Base-by-base conservation (phyloP, 2,113 vertebrate species). In the Columba livia region DNA sequence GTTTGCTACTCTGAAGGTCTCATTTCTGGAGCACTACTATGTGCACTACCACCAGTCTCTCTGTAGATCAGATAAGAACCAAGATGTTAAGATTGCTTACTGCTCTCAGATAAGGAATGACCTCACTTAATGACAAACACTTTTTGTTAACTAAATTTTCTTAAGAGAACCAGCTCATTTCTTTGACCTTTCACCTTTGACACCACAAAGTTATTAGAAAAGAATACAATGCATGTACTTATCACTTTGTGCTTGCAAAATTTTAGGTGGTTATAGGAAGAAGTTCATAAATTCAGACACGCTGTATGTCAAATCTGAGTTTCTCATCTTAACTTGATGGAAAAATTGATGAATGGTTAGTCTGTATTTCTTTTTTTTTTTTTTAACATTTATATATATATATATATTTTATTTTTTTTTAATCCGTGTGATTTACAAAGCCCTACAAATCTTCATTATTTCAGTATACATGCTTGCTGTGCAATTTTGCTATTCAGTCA, bases 101-200 rank as follows among this genome's bases (percentile, higher is more conserved):
- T 86, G 56, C 69, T 97, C 83, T 80, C 78, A 95, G 90, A 90
- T 83, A 86, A 95, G 54, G 61, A 96, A 87, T 87, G n/a, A 82
- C 85, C 19, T 84, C 38, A 54, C 24, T 73, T 94, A 94, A 90
- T 78, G 84, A 95, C 61, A 94, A 95, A 78, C 4, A 5, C 15
- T 94, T 97, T 90, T 89, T 15, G 29, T 94, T 97, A 95, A 91
- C 53, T 83, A 93, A 87, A 85, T 71, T 74, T 32, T 71, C 42
- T 36, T 89, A 17, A 70, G 32, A 71, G 80, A 71, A 40, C 81
- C 54, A 89, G 50, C 51, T 70, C 82, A 10, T 10, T 64, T 94
- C 21, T 85, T 72, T 92, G 60, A 78, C 34, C n/a, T 93, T 24
- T 78, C 56, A 69, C 4, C 38, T 61, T 44, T 93, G 94, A 95